Evolutionary conservation across 2,113 vertebrate species (phyloP).

Genomic region (Nothobranchius kuhntae): DNA sequence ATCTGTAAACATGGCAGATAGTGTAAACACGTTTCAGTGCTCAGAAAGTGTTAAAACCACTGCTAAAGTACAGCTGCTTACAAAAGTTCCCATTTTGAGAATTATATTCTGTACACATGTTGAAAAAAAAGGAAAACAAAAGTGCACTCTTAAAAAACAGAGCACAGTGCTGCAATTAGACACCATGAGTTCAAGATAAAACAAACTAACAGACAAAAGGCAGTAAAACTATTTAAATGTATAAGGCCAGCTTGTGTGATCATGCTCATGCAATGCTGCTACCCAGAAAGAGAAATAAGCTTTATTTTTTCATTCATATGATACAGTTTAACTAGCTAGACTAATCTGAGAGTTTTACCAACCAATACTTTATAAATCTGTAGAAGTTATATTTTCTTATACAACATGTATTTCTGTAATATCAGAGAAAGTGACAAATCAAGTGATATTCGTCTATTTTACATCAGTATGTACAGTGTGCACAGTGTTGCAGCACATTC

Average conservation of each 20-base stretch:
- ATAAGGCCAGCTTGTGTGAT: conserved; percentile 8
- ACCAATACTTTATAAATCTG: conserved; percentile 18
- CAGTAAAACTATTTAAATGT: conserved; percentile 21
- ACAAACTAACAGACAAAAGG: conserved; percentile 29
- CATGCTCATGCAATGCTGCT: conserved; percentile 13
- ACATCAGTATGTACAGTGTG: conserved; percentile 37
- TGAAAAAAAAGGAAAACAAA: conserved; percentile 22
- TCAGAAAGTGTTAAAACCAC: conserved; percentile 48
- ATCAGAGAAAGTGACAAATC: conserved; percentile 2
- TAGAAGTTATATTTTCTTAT: conserved; percentile 24
- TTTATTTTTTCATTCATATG: conserved; percentile 10
- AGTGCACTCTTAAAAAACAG: conserved; percentile 65
- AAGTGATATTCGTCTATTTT: conserved; percentile 10
- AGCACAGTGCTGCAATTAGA: conserved; percentile 51
- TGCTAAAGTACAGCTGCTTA: conserved; percentile 25
- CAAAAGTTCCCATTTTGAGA: conserved; percentile 47
- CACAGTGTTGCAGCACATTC: conserved; percentile 41
- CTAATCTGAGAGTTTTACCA: no score
- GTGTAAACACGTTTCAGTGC: conserved; percentile 69
- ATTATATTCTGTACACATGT: conserved; percentile 56
- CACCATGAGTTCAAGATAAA: conserved; percentile 46
- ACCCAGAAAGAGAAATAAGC: conserved; percentile 7
- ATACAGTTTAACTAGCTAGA: neutral
- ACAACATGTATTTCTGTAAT: conserved; percentile 20
- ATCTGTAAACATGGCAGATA: conserved; percentile 73